These are phyloP conservation scores for Chiridota heheva DNA, from an alignment of 35 echinoderm and acorn worm species.

Conservation along the genomic window DNA sequence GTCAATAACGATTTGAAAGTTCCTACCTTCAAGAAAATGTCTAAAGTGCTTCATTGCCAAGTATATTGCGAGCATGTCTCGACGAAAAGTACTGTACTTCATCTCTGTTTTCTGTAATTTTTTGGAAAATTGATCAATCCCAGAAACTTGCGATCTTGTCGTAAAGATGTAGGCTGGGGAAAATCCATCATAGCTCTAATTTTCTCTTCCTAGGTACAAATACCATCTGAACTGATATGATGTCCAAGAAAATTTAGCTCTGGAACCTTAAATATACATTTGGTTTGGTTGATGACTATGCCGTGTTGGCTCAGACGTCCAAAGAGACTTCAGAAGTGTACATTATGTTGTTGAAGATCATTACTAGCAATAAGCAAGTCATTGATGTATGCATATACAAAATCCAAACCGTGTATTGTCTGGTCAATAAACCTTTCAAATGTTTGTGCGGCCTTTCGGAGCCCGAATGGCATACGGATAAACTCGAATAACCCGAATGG, in stretches of 20 bases:
- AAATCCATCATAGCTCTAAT: constrained; percentile 19
- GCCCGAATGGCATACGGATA: constrained; percentile 38
- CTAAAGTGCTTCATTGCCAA: constrained; percentile 32
- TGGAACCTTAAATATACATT: constrained; percentile 27
- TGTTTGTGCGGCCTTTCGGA: constrained; percentile 49
- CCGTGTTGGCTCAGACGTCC: constrained; percentile 14
- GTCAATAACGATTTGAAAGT: constrained; percentile 27
- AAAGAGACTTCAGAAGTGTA: constrained; percentile 29
- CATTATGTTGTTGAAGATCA: not conserved
- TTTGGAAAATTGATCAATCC: constrained; percentile 51
- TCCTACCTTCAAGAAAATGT: constrained; percentile 35
- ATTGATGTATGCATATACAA: constrained; percentile 56
- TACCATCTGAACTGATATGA: constrained; percentile 17
- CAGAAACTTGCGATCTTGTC: constrained; percentile 24
- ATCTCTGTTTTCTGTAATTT: constrained; percentile 7
- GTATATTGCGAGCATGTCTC: constrained; percentile 39
- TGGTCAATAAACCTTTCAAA: constrained; percentile 54
- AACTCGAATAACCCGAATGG: constrained; percentile 54
- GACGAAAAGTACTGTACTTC: constrained; percentile 26
- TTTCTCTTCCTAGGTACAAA: constrained; percentile 21
- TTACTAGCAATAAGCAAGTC: constrained; percentile 53
- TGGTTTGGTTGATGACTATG: constrained; percentile 34
- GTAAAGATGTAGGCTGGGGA: not conserved
- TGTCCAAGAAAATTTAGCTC: constrained; percentile 22
- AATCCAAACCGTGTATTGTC: constrained; percentile 34